phyloP scores from a whole-genome alignment of 1,140 invertebrate genomes.

The Ylistrum balloti region DNA sequence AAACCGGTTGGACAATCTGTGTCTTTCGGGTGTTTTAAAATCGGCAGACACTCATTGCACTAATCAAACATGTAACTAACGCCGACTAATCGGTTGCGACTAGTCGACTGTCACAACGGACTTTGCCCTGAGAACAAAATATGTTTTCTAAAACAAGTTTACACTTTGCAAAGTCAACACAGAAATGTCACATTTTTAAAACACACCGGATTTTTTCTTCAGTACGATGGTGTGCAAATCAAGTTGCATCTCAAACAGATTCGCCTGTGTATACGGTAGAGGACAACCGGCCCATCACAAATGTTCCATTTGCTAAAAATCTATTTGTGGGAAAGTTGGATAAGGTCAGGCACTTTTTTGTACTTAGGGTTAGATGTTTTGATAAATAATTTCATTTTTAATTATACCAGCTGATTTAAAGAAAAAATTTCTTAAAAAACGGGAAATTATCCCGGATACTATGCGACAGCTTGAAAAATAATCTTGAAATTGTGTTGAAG shows the following conservation, averaged over 20 bases:
- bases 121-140: not conserved
- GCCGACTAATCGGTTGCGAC: not conserved
- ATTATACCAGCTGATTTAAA: too few relatives aligned
- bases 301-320: constrained; percentile 74
- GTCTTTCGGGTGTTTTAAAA: not conserved
- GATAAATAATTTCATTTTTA: too few relatives aligned
- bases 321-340: constrained; percentile 78
- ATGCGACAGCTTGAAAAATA: too few relatives aligned
- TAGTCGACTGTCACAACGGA: not conserved
- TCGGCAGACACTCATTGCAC: not conserved
- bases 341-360: constrained; percentile 66
- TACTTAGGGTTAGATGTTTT: too few relatives aligned
- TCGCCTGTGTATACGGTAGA: not conserved
- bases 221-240: not conserved
- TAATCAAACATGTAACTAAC: not conserved
- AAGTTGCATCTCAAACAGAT: not conserved
- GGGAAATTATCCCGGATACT: too few relatives aligned
- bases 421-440: too few relatives aligned
- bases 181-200: not conserved
- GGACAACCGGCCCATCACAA: constrained; percentile 61
- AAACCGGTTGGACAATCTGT: not conserved
- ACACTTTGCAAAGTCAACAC: not conserved
- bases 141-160: constrained; percentile 11
- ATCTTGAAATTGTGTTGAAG: too few relatives aligned
- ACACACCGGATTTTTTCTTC: not conserved